Evolutionary conservation across 2,797 vertebrate species (phyloP), one percentile per base, ranked within the genome.

Genomic region (Lacerta bilineata): DNA sequence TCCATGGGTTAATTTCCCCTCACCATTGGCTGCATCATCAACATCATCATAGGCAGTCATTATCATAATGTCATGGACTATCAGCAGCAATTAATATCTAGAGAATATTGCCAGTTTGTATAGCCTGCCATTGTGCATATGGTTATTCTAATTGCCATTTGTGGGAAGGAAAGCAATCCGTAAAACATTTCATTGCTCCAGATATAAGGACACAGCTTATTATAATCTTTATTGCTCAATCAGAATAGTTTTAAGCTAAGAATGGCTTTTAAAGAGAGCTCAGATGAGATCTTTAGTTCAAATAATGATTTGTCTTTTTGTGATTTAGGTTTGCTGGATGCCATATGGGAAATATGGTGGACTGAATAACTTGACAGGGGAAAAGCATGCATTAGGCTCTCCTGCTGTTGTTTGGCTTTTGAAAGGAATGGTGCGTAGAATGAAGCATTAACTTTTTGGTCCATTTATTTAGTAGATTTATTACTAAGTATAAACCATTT

Each of bases 81-180:
- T 86, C 90, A 86, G 29, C 39, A 66, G 41, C 43, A 72, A 72
- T 75, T 85, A 85, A 87, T 89, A 75, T 80, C n/a, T 33, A 72
- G 36, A 72, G 23, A 87, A 80, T 84, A 71, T 33, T 71, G 72
- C 29, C 50, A 36, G 8, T 75, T 33, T 76, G 15, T 71, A 61
- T 36, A 69, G 15, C 46, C 25, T 85, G 8, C 15, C 5, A 76
- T 39, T 85, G 43, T 68, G 66, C 23, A 68, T 80, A 81, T 41
- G 13, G 46, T 80, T 61, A 72, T 55, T 90, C 83, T 90, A 80
- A 29, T 87, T 93, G 68, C 5, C 27, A 76, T 41, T 76, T 85
- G 78, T 55, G 13, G 10, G 68, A 41, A 39, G 36, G 41, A 84
- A 43, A 64, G 8, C 25, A 81, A 59, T 81, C 25, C 85, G 81